Conservation (phyloP, 2,113 vertebrate genomes). For the Anguilla japonica region DNA sequence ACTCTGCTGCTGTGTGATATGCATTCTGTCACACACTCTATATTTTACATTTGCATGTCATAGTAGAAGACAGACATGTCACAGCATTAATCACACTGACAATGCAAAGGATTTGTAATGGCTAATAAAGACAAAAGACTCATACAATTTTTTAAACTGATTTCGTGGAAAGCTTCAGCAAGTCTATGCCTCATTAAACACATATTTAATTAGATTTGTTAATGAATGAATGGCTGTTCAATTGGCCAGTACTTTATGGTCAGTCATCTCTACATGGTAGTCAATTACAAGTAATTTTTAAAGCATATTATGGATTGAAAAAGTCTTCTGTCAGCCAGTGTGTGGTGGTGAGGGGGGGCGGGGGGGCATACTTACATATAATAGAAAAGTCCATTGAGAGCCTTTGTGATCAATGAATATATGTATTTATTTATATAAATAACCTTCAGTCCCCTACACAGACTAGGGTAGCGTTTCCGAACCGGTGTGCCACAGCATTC, state of each 20-base stretch:
- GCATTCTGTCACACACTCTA: slow-evolving; percentile 64
- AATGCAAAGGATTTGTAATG: slow-evolving; percentile 71
- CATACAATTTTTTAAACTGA: slow-evolving; percentile 37
- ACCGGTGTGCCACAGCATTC: too few species aligned
- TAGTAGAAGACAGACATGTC: slow-evolving; percentile 60
- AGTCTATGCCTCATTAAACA: slow-evolving; percentile 64
- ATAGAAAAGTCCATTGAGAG: too few species aligned
- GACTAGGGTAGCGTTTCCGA: not conserved
- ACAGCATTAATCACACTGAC: slow-evolving; percentile 77
- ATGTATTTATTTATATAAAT: too few species aligned
- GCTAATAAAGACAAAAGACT: slow-evolving; percentile 64
- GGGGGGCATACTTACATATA: too few species aligned
- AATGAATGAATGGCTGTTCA: slow-evolving; percentile 44
- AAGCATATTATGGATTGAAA: not conserved
- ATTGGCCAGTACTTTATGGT: not conserved
- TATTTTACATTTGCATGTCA: slow-evolving; percentile 71
- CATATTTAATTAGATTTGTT: slow-evolving; percentile 63
- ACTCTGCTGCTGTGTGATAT: slow-evolving; percentile 71
- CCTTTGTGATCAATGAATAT: too few species aligned
- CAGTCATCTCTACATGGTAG: not conserved
- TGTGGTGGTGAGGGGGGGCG: too few species aligned
- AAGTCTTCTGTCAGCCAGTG: not conserved
- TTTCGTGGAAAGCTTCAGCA: slow-evolving; percentile 56
- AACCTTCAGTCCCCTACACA: not conserved
- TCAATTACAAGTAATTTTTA: not conserved